These are phyloP conservation scores for Bombyx mandarina DNA, from an alignment of 1,140 invertebrate species.

Conservation along the genomic window DNA sequence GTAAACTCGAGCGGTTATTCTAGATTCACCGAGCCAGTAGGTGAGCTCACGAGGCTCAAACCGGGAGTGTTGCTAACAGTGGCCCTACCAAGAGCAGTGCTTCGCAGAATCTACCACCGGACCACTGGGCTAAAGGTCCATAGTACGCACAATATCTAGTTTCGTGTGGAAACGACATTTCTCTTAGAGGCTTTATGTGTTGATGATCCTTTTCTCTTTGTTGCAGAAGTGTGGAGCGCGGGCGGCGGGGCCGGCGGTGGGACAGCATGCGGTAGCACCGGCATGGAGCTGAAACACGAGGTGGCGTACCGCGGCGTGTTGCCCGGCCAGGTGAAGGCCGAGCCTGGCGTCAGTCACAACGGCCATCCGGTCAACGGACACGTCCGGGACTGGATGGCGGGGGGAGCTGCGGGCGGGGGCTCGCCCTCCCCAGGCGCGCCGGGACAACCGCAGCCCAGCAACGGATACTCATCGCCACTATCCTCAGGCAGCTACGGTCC, in stretches of 20 bases:
- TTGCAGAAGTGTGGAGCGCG: conserved; percentile 64
- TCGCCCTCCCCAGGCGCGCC: conserved; percentile 50
- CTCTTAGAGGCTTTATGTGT: too few species aligned
- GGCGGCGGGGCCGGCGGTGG: conserved; percentile 57
- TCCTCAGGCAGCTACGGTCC: conserved; percentile 88
- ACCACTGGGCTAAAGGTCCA: too few species aligned
- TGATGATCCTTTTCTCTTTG: conserved; percentile 6
- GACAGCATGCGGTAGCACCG: conserved; percentile 63
- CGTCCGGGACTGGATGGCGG: conserved; percentile 84
- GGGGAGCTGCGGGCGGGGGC: conserved; percentile 75
- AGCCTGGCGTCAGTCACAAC: conserved; percentile 71
- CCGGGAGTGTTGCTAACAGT: too few species aligned
- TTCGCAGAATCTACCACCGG: too few species aligned
- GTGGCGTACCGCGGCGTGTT: conserved; percentile 58
- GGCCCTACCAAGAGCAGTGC: too few species aligned
- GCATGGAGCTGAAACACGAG: conserved; percentile 65
- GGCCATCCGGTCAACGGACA: conserved; percentile 80
- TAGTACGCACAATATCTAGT: too few species aligned
- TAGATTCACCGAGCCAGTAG: too few species aligned
- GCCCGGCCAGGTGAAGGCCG: conserved; percentile 56
- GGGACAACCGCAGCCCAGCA: conserved; percentile 75
- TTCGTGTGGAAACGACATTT: too few species aligned
- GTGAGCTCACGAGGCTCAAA: too few species aligned
- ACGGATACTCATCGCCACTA: conserved; percentile 87
- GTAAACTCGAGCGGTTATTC: too few species aligned